Evolutionary conservation across 2,113 vertebrate species (phyloP).

Genomic region (Cromileptes altivelis): DNA sequence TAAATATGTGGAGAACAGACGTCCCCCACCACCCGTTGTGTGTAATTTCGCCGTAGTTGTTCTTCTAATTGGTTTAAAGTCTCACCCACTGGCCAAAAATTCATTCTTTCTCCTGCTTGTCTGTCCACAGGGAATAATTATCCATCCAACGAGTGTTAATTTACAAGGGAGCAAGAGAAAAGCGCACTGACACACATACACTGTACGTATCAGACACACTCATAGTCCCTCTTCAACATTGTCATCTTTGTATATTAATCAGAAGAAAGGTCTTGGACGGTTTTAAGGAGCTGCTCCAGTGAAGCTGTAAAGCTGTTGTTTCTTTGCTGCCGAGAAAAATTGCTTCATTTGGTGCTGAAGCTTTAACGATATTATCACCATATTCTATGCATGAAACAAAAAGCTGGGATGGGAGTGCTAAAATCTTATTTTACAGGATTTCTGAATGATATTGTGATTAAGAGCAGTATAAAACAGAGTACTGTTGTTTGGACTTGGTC

Average conservation of each 20-base stretch:
- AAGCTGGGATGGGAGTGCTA: not conserved
- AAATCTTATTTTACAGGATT: not conserved
- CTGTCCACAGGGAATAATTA: constrained; percentile 50
- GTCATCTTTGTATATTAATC: constrained; percentile 17
- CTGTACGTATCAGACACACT: not conserved
- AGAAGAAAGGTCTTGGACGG: constrained; percentile 2
- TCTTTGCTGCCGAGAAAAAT: not conserved
- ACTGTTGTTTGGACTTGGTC: not conserved
- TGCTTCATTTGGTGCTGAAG: not conserved
- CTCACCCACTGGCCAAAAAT: constrained; percentile 44
- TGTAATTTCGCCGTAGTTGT: constrained; percentile 39
- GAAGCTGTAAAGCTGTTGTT: not conserved
- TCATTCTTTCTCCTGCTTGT: constrained; percentile 30
- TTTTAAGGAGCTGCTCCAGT: not conserved
- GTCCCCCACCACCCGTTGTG: not conserved
- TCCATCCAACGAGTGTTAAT: constrained; percentile 37
- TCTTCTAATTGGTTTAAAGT: constrained; percentile 59
- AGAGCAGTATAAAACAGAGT: not conserved
- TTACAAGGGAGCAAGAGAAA: constrained; percentile 28
- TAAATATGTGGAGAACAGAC: not conserved
- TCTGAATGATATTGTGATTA: not conserved
- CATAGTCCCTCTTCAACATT: not conserved
- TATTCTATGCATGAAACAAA: not conserved
- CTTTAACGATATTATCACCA: not conserved
- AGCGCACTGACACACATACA: not conserved